phyloP scores from a whole-genome alignment of 2,113 vertebrate genomes.

The Oxyruncus cristatus region DNA sequence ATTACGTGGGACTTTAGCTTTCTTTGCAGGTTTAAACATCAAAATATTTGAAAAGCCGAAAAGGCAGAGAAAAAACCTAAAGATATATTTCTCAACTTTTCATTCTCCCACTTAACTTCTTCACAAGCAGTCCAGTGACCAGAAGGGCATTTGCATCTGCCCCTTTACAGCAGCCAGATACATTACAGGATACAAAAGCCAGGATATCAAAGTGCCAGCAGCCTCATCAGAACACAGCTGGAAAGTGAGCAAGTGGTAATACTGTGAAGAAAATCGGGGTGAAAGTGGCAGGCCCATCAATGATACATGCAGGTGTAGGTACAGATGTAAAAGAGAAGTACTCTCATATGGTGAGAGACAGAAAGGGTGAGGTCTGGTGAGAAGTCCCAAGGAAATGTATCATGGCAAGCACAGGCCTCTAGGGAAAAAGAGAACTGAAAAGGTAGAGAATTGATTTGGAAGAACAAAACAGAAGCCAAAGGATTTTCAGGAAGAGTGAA shows the following conservation, averaged over 20 bases:
- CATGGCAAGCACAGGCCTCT: background rate
- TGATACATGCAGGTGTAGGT: background rate
- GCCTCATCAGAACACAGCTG: background rate
- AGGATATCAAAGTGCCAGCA: background rate
- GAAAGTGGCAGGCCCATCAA: background rate
- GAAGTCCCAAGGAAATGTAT: background rate
- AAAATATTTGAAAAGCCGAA: background rate
- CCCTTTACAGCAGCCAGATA: background rate
- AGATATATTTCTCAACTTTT: background rate
- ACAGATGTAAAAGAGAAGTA: background rate
- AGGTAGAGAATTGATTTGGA: background rate
- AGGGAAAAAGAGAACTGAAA: background rate
- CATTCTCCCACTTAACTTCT: background rate
- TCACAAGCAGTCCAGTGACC: background rate
- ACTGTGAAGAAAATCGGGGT: background rate
- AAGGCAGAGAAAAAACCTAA: background rate
- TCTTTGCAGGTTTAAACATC: background rate
- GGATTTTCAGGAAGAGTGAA: background rate
- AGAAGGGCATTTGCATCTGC: background rate
- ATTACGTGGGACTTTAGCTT: background rate
- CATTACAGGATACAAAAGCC: background rate
- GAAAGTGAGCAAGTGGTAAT: background rate
- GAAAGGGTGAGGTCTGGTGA: background rate
- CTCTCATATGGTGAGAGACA: background rate
- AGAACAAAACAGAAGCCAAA: background rate